These are phyloP conservation scores for Tenebrosternarchus preto DNA, from an alignment of 2,113 vertebrate species.

Conservation along the genomic window DNA sequence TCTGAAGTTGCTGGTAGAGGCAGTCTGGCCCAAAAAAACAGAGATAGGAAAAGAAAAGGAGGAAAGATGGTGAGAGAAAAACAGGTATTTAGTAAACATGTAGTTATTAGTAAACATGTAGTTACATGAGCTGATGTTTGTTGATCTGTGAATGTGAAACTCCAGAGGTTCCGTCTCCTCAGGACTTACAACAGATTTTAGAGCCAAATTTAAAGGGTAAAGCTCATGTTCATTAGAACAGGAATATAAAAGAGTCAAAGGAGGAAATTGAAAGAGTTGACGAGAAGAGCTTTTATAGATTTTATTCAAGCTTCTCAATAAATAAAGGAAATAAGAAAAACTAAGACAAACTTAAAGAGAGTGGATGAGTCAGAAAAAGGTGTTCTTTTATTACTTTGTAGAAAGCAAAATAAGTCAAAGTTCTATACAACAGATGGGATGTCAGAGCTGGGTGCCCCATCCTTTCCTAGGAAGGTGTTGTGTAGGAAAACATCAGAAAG, in stretches of 20 bases:
- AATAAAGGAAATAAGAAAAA: constrained; percentile 54
- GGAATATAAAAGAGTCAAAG: background rate
- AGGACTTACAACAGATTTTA: too few relatives aligned
- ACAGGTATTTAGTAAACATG: constrained; percentile 27
- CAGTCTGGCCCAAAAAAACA: constrained; percentile 85
- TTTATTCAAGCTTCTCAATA: constrained; percentile 64
- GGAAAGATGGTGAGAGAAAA: constrained; percentile 43
- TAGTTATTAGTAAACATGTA: constrained; percentile 20
- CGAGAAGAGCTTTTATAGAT: constrained; percentile 46
- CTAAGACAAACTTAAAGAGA: constrained; percentile 49
- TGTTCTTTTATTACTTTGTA: constrained; percentile 89
- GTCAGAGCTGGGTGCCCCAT: constrained; percentile 62
- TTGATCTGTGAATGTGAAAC: background rate
- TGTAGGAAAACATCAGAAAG: constrained; percentile 63
- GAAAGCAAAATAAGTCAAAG: constrained; percentile 68
- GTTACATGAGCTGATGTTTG: background rate
- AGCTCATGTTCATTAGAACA: background rate
- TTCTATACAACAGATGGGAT: constrained; percentile 81
- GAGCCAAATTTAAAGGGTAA: background rate
- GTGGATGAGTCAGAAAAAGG: constrained; percentile 66
- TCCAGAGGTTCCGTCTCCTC: background rate
- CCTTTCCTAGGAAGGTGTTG: constrained; percentile 66
- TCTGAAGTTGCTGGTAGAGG: constrained; percentile 95
- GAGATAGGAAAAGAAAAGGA: constrained; percentile 40
- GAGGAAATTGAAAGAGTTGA: constrained; percentile 24